Conservation (phyloP, 1,140 invertebrate species). For the Nasonia giraulti region DNA sequence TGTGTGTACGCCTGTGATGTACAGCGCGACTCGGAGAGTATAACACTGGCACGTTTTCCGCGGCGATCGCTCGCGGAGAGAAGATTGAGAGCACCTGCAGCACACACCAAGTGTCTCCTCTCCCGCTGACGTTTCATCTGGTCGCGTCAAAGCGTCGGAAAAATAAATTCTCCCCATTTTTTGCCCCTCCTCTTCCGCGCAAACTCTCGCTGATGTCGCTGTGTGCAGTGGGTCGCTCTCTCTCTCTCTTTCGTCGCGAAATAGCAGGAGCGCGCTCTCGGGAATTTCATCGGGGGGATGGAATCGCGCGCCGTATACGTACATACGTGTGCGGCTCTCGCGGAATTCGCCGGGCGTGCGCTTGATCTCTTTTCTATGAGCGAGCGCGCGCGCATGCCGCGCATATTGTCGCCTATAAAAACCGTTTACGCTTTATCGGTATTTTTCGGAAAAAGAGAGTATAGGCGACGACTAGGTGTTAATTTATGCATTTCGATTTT, state of each 20-base stretch:
- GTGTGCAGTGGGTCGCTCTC: too few relatives aligned
- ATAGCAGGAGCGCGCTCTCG: neutral
- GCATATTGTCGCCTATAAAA: slow-evolving; percentile 3
- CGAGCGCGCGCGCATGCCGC: neutral
- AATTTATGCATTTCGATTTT: neutral
- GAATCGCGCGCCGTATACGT: neutral
- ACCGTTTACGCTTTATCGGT: slow-evolving; percentile 3
- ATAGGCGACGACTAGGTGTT: neutral
- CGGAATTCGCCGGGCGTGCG: neutral
- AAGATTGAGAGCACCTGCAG: neutral
- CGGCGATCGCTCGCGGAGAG: neutral
- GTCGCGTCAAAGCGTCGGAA: neutral
- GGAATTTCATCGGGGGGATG: slow-evolving; percentile 5
- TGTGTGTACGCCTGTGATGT: too few relatives aligned
- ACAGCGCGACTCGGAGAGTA: neutral
- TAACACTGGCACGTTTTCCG: neutral
- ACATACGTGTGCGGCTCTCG: neutral
- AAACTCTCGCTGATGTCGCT: too few relatives aligned
- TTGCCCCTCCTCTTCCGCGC: neutral
- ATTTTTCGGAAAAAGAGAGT: neutral
- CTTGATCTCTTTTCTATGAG: slow-evolving; percentile 15
- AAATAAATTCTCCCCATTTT: slow-evolving; percentile 13
- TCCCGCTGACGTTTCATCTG: neutral
- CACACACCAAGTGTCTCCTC: neutral
- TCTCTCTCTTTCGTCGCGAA: neutral